Base-by-base conservation (phyloP, 2,797 vertebrate genomes). In the Cichlasoma orientale region DNA sequence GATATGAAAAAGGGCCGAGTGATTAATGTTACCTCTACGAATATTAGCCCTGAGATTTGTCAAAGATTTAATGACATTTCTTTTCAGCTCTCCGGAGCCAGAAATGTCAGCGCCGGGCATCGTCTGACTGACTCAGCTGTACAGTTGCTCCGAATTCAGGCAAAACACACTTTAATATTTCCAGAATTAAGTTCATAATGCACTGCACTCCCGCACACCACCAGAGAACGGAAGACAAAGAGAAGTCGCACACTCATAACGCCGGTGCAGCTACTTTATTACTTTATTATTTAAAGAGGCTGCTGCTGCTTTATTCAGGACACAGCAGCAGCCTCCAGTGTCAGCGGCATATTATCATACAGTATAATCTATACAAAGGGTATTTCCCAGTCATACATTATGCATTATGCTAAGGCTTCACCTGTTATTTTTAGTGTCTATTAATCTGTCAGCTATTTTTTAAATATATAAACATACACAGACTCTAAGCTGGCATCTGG, bases 31-130 rank as follows among this genome's bases (percentile, higher is more conserved):
- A 84, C 83, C 79, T 79, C 80, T n/a, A 68, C 16, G 74, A 74
- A 63, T 86, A 84, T 89, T 88, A 82, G 71, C 59, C 75, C 56
- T 31, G 74, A 77, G 79, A 86, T 92, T 87, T 87, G 79, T 88
- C 84, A 81, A 33, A 80, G 75, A 81, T 75, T 63, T 88, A 86
- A 86, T 89, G 50, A 85, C 21, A 79, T 83, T 82, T 82, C 36
- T 70, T 72, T 58, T 29, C 63, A 61, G 71, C 59, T 54, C 82
- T 80, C 73, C 13, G 58, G 74, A 82, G 84, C 86, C 85, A 85
- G 74, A 85, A 83, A 83, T 87, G 80, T 85, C 82, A 38, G 25
- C 2, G 50, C 36, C 5, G 29, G 31, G 31, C 68, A 53, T 82
- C 72, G 52, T 52, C 75, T 33, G 73, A 81, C 73, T 56, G 85